phyloP scores from a whole-genome alignment of 2,797 vertebrate species.

The Melanitta fusca region DNA sequence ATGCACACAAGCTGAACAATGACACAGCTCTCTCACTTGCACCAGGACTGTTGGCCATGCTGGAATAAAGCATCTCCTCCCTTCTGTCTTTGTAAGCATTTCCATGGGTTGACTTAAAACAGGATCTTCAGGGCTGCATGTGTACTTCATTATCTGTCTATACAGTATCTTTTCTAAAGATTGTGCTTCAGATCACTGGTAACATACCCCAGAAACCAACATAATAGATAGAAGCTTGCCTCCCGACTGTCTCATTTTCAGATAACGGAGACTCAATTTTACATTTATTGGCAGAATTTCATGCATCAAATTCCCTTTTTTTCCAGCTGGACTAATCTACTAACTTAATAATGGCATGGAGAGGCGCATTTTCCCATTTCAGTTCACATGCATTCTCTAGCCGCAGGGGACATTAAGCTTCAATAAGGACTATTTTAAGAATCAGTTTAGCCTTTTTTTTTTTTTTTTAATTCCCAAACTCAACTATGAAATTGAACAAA shows the following conservation, averaged over 20 bases:
- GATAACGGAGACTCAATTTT: not conserved
- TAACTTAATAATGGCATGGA: not conserved
- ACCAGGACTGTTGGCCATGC: too few relatives aligned
- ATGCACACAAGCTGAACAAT: not conserved
- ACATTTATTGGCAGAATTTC: not conserved
- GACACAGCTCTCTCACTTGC: not conserved
- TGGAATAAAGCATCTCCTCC: not conserved
- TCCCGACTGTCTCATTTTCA: not conserved
- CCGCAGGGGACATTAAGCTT: not conserved
- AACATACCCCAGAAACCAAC: not conserved
- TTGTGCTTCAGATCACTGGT: not conserved
- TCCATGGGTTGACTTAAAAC: not conserved
- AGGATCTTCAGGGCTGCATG: not conserved
- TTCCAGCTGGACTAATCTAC: not conserved
- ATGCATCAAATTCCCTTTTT: not conserved
- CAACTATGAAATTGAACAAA: constrained; percentile 23
- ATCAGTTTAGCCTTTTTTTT: not conserved
- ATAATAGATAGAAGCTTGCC: not conserved
- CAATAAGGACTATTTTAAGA: not conserved
- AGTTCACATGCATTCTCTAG: not conserved
- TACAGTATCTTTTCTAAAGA: not conserved
- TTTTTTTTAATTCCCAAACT: not conserved
- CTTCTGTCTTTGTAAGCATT: not conserved
- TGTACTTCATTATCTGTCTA: not conserved
- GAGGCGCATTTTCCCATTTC: not conserved